phyloP scores from a whole-genome alignment of 2,888 invertebrate genomes.

The Adineta ricciae region DNA sequence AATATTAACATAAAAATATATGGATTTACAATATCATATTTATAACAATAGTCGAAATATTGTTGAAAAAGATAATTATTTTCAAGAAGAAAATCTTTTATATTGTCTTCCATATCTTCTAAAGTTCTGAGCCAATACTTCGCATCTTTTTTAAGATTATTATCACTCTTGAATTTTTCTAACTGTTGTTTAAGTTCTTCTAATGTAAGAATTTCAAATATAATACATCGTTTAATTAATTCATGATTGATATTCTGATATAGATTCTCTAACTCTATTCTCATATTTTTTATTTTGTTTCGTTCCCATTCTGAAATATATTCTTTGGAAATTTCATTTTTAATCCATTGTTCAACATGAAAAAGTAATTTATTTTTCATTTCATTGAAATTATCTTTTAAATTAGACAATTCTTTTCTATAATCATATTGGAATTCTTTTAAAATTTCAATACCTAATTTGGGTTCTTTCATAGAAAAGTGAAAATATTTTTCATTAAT shows the following conservation, averaged over 20 bases:
- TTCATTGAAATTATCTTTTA: background rate
- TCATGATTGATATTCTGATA: background rate
- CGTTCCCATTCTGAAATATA: background rate
- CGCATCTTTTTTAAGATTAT: background rate
- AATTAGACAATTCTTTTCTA: background rate
- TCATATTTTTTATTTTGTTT: background rate
- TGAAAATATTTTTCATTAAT: background rate
- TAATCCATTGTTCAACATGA: background rate
- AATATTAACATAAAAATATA: background rate
- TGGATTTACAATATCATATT: background rate
- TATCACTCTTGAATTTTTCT: background rate
- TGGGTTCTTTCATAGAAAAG: background rate
- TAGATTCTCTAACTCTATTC: background rate
- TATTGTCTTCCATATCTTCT: background rate
- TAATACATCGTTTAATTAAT: background rate
- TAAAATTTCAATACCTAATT: background rate
- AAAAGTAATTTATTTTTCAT: background rate
- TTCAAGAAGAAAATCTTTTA: background rate
- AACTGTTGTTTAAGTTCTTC: background rate
- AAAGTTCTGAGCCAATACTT: background rate
- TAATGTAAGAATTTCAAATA: background rate
- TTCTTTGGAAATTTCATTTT: background rate
- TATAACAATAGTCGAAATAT: background rate
- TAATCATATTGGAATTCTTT: background rate
- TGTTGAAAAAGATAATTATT: background rate